Conservation (phyloP, 2,113 vertebrate species). For the Lepidothrix coronata region DNA sequence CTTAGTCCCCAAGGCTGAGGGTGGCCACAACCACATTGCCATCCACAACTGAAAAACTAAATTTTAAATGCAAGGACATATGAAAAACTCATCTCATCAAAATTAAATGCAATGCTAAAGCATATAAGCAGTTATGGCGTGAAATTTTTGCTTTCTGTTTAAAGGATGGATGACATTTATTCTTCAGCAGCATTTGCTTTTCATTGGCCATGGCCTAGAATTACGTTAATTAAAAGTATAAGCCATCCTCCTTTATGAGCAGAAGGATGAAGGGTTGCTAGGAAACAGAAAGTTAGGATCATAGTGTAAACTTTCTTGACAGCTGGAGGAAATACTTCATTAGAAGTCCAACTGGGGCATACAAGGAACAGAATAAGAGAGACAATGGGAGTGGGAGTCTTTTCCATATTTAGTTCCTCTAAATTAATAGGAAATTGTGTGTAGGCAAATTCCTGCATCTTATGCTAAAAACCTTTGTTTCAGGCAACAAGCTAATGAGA, state of each 20-base stretch:
- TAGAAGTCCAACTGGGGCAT: neutral
- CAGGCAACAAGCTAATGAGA: neutral
- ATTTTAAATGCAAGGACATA: neutral
- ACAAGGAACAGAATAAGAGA: neutral
- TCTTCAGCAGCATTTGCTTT: neutral
- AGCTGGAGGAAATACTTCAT: conserved; percentile 6
- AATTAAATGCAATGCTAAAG: neutral
- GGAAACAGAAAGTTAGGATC: conserved; percentile 32
- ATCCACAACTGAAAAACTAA: neutral
- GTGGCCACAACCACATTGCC: neutral
- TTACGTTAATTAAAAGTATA: neutral
- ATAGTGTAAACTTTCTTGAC: conserved; percentile 5
- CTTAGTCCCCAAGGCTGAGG: neutral
- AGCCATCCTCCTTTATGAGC: neutral
- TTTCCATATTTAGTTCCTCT: neutral
- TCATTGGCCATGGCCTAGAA: neutral
- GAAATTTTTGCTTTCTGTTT: neutral
- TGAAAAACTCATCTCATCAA: neutral
- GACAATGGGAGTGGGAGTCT: conserved; percentile 11
- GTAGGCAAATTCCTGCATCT: neutral
- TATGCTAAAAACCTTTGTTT: neutral
- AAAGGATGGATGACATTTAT: neutral
- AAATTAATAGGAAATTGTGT: neutral
- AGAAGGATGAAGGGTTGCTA: conserved; percentile 35
- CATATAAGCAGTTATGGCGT: neutral